A percentile compares a stretch with the other conserved stretches of the same genome.
Evolutionary conservation across 1,140 invertebrate species (phyloP).

Genomic region (Zaprionus vittiger): DNA sequence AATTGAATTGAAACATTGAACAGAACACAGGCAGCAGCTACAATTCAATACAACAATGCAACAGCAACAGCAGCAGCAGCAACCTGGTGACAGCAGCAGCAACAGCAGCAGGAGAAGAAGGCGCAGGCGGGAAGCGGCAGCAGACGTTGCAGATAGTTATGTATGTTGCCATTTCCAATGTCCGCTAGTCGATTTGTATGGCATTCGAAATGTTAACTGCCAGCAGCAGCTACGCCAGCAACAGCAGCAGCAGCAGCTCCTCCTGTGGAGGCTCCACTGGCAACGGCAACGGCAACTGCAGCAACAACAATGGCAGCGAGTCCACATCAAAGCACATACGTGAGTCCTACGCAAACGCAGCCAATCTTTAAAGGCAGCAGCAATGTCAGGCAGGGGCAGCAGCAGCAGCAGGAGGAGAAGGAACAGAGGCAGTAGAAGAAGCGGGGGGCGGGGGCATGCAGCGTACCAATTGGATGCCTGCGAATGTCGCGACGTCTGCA

Average conservation of each 20-base stretch:
- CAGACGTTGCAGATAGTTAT: slow-evolving; percentile 47
- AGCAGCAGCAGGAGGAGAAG: not conserved
- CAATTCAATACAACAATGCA: slow-evolving; percentile 72
- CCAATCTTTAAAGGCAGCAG: slow-evolving; percentile 61
- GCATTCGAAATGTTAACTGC: slow-evolving; percentile 75
- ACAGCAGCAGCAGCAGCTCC: slow-evolving; percentile 47
- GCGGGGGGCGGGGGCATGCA: slow-evolving; percentile 18
- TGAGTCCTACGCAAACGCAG: slow-evolving; percentile 78
- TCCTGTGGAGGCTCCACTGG: not conserved
- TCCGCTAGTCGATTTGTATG: slow-evolving; percentile 77
- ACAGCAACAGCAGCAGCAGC: slow-evolving; percentile 34
- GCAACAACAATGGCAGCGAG: slow-evolving; percentile 65
- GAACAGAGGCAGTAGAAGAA: not conserved
- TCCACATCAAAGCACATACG: slow-evolving; percentile 73
- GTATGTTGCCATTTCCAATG: slow-evolving; percentile 58
- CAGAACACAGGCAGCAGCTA: slow-evolving; percentile 56
- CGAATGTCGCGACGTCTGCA: slow-evolving; percentile 57
- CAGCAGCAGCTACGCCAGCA: slow-evolving; percentile 71
- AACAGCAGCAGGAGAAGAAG: slow-evolving; percentile 6
- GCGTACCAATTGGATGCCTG: slow-evolving; percentile 77
- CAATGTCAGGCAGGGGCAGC: slow-evolving; percentile 38
- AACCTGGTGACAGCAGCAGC: slow-evolving; percentile 28
- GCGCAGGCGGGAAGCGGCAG: not conserved
- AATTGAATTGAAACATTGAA: slow-evolving; percentile 75
- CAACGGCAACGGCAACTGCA: slow-evolving; percentile 46